phyloP scores from a whole-genome alignment of 1,140 invertebrate genomes.

The Caenorhabditis tropicalis region DNA sequence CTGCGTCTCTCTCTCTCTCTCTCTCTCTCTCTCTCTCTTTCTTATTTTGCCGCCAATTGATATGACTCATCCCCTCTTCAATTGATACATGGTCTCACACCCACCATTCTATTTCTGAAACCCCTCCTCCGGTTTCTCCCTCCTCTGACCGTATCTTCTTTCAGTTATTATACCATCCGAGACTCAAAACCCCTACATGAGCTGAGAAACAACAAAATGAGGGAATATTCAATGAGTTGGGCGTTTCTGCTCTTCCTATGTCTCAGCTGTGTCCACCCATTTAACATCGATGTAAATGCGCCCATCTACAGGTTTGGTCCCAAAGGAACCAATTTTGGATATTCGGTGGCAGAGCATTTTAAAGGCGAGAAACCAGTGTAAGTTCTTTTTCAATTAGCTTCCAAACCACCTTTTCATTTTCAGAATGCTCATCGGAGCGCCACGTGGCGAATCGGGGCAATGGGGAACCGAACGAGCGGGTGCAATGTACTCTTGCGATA shows the following conservation, averaged over 20 bases:
- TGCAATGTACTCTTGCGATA: conserved; percentile 50
- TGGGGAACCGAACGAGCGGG: conserved; percentile 49
- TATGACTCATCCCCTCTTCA: not conserved
- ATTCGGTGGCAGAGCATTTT: conserved; percentile 53
- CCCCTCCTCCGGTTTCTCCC: too few relatives aligned
- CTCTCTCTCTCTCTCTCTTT: not conserved
- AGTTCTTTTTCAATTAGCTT: conserved; percentile 9
- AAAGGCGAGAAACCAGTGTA: conserved; percentile 48
- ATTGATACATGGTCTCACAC: not conserved
- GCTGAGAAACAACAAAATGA: not conserved
- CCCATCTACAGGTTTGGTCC: conserved; percentile 53
- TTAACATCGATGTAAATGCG: conserved; percentile 51
- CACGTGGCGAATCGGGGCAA: conserved; percentile 50
- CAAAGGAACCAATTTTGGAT: conserved; percentile 49
- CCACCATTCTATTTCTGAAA: not conserved
- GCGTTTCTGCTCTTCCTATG: not conserved
- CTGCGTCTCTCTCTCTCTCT: not conserved
- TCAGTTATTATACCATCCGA: not conserved
- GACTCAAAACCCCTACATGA: not conserved
- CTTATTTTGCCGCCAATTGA: not conserved
- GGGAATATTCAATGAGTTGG: not conserved
- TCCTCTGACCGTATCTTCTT: not conserved
- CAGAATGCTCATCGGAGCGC: conserved; percentile 53
- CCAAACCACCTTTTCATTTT: not conserved
- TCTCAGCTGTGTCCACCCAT: conserved; percentile 36